These are phyloP conservation scores for Oligia latruncula DNA, from an alignment of 2,888 invertebrate species.

Conservation along the genomic window DNA sequence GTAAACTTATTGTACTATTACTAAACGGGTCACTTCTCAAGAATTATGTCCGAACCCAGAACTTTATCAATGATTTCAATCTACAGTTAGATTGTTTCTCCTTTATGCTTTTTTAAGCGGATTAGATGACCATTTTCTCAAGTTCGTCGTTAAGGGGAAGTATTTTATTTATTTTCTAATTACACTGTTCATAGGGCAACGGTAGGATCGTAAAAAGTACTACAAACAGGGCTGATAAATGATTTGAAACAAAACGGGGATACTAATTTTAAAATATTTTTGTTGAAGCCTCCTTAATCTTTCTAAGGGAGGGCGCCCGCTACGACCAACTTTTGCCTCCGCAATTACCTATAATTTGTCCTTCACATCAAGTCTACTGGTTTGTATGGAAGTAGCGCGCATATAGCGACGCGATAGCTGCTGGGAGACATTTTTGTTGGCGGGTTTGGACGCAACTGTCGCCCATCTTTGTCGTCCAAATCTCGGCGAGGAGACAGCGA, in stretches of 20 bases:
- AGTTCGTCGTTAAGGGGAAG: conserved; percentile 75
- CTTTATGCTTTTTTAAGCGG: conserved; percentile 80
- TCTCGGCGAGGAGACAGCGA: too few relatives aligned
- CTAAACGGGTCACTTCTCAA: conserved; percentile 54
- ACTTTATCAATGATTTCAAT: conserved; percentile 75
- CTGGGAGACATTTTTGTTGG: too few relatives aligned
- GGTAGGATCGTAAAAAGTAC: background rate
- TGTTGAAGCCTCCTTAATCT: background rate
- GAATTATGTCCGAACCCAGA: conserved; percentile 63
- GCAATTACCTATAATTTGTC: too few relatives aligned
- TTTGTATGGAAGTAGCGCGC: too few relatives aligned
- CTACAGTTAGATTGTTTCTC: conserved; percentile 76
- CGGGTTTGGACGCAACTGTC: too few relatives aligned
- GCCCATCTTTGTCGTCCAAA: too few relatives aligned
- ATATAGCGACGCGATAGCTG: too few relatives aligned
- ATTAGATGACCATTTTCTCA: conserved; percentile 77
- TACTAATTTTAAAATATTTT: background rate
- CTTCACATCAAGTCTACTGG: too few relatives aligned
- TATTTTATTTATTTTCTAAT: background rate
- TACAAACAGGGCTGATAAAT: too few relatives aligned
- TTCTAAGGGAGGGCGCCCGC: too few relatives aligned
- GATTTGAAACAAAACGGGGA: too few relatives aligned
- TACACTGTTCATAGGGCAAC: background rate
- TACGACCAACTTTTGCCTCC: too few relatives aligned
- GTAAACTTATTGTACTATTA: conserved; percentile 33